A percentile compares a stretch with the other conserved stretches of the same genome.
Conservation (phyloP, 2,888 invertebrate genomes). For the Andrena camellia region DNA sequence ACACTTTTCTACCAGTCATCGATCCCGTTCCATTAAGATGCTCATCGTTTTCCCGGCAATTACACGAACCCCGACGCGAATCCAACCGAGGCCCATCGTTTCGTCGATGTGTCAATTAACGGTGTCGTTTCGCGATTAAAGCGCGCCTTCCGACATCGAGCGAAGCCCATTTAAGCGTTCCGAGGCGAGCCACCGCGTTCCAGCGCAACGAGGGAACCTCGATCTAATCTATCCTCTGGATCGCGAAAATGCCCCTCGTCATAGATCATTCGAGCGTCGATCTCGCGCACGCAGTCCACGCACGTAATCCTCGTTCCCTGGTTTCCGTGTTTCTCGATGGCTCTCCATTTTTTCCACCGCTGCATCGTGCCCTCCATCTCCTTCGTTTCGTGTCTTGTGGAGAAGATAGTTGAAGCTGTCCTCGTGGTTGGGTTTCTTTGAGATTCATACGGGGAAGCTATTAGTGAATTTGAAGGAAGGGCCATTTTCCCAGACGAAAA, state of each 20-base stretch:
- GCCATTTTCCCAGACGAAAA: neutral
- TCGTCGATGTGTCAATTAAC: conserved; percentile 36
- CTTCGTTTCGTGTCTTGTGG: conserved; percentile 19
- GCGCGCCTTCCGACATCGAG: conserved; percentile 18
- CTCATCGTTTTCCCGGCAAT: no score
- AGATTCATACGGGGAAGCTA: conserved; percentile 10
- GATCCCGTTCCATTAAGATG: no score
- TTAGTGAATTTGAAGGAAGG: neutral
- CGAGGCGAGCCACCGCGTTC: neutral
- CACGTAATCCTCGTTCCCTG: conserved; percentile 25
- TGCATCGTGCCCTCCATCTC: conserved; percentile 15
- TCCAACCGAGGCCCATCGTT: no score
- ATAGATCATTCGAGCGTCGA: conserved; percentile 29
- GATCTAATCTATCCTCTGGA: conserved; percentile 14
- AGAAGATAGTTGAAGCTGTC: neutral
- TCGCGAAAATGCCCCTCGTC: conserved; percentile 10
- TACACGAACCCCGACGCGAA: no score
- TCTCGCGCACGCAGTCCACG: conserved; percentile 19
- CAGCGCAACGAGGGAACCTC: neutral
- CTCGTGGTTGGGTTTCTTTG: neutral
- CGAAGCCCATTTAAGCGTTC: conserved; percentile 16
- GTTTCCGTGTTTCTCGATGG: conserved; percentile 37
- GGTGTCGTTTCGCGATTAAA: neutral
- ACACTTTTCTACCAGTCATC: neutral
- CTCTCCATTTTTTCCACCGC: neutral